Conservation (phyloP, 2,888 invertebrate genomes). For the Torymus texanus region DNA sequence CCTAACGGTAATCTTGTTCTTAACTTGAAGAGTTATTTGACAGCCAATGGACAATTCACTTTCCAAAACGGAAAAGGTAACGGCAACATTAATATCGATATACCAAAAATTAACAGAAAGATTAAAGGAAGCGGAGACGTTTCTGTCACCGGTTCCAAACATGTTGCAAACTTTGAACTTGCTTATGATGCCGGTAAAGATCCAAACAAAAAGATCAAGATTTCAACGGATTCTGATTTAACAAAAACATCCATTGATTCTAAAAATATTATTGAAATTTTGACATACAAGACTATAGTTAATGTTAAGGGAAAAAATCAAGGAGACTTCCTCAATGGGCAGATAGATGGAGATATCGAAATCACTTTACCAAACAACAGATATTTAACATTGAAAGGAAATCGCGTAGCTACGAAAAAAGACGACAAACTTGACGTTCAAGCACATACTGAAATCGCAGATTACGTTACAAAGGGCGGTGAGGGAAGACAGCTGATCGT, state of each 20-base stretch:
- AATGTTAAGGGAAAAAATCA: conserved; percentile 76
- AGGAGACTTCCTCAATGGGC: conserved; percentile 74
- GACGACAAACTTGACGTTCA: conserved; percentile 58
- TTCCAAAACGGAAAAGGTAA: conserved; percentile 82
- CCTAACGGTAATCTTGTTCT: conserved; percentile 78
- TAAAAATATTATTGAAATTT: conserved; percentile 78
- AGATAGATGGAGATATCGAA: conserved; percentile 75
- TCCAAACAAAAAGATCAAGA: conserved; percentile 81
- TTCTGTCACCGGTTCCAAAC: conserved; percentile 79
- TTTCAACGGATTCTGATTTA: conserved; percentile 80
- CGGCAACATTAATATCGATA: conserved; percentile 78
- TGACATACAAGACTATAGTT: conserved; percentile 75
- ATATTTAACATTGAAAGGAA: conserved; percentile 73
- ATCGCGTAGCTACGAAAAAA: conserved; percentile 67
- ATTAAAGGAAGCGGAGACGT: conserved; percentile 78
- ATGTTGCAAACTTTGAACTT: conserved; percentile 80
- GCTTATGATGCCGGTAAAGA: conserved; percentile 84
- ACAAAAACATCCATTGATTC: conserved; percentile 78
- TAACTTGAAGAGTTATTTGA: conserved; percentile 79
- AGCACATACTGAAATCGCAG: conserved; percentile 67
- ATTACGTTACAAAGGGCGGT: conserved; percentile 74
- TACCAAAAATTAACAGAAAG: conserved; percentile 76
- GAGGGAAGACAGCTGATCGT: conserved; percentile 74
- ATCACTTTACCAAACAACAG: conserved; percentile 77
- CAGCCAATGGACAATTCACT: conserved; percentile 81